phyloP scores from a whole-genome alignment of 2,113 vertebrate species.

The Egretta garzetta region DNA sequence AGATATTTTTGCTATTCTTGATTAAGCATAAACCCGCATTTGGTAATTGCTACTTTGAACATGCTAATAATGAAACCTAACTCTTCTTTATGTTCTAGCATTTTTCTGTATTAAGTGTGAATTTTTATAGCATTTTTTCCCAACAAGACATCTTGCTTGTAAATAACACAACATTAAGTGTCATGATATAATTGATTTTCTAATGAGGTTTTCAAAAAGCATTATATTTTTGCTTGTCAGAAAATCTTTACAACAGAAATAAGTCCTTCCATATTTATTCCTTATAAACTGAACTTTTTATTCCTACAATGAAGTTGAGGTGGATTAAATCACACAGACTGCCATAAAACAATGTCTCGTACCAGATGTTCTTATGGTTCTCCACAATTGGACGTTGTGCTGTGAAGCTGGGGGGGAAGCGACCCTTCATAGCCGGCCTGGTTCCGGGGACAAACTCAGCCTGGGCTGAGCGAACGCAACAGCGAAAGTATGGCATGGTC shows the following conservation, averaged over 20 bases:
- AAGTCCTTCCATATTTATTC: constrained; percentile 38
- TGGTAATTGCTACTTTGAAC: constrained; percentile 41
- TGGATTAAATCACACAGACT: background rate
- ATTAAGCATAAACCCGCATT: background rate
- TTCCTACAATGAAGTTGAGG: background rate
- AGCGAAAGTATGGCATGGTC: fast-evolving
- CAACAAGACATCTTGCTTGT: constrained; percentile 56
- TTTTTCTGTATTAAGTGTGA: constrained; percentile 59
- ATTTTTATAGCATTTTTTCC: constrained; percentile 55
- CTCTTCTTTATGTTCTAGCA: constrained; percentile 54
- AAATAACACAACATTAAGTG: constrained; percentile 68
- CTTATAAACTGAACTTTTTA: constrained; percentile 15
- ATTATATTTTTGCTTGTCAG: constrained; percentile 66
- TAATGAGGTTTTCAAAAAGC: constrained; percentile 71
- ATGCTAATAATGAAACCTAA: constrained; percentile 58
- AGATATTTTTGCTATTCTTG: background rate
- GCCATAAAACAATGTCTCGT: background rate
- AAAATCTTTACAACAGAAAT: constrained; percentile 65
- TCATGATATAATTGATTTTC: constrained; percentile 72
- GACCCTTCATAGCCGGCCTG: fast-evolving
- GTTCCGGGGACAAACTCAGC: background rate
- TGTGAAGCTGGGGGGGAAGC: background rate
- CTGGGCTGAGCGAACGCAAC: background rate
- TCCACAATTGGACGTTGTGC: fast-evolving
- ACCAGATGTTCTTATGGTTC: background rate